Base-by-base conservation (phyloP, 1,140 invertebrate species). In the Tyrophagus putrescentiae region DNA sequence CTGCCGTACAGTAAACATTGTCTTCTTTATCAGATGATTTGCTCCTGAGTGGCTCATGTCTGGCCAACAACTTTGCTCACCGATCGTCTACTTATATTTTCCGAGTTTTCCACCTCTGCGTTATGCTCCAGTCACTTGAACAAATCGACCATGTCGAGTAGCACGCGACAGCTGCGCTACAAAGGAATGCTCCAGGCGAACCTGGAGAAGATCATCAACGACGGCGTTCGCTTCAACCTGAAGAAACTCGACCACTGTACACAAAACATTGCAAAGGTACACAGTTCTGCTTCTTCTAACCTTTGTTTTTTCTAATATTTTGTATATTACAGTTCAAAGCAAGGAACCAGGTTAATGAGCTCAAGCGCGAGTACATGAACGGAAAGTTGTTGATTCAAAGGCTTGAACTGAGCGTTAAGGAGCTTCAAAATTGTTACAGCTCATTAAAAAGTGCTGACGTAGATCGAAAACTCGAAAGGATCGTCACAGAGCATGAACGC, bases 371-470 rank as follows among this genome's bases (percentile, higher is more conserved):
- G 25, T 54, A 32, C 25, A 31, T 31, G 3, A 32, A 32, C 39
- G 13, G 16, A 18, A 13, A 25, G n/a, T 23, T 3, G 3, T 18
- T 54, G 16, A 54, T 32, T 21, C 3, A 54, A 31, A 31, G 39
- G 21, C 25, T 54, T 16, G 13, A 27, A 27, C 11, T 27, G 9
- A 54, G 39, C 39, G n/a, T 54, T 34, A 54, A 54, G 32, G 52
- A 54, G 25, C 27, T 54, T 16, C 7, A 54, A 32, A 54, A 54
- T 27, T 54, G 52, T 25, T 54, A 54, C 39, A 54, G 39, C n/a
- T 54, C 25, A 18, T 54, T 54, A 11, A 29, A 33, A 27, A 27
- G 27, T 27, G n/a, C 39, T 4, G 25, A 13, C 3, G 21, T 13
- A 9, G 28, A 54, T 27, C 2, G 3, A 9, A 27, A 54, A 54